These are phyloP conservation scores for Sturnira hondurensis DNA, from an alignment of 2,113 vertebrate genomes.

Conservation along the genomic window DNA sequence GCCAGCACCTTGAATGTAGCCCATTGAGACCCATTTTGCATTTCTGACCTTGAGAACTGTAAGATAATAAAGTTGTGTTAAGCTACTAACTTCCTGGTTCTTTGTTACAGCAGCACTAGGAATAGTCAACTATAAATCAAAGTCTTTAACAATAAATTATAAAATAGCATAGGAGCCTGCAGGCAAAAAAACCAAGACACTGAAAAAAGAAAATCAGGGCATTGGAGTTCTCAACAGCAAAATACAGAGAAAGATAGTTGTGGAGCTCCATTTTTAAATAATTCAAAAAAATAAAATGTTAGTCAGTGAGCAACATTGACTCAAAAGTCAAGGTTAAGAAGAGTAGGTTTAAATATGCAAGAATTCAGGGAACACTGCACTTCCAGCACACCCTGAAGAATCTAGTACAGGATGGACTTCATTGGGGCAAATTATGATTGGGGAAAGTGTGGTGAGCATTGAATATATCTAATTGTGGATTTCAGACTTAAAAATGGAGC, in stretches of 20 bases:
- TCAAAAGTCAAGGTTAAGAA: not conserved
- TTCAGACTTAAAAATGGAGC: not conserved
- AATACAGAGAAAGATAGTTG: not conserved
- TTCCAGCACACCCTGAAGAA: not conserved
- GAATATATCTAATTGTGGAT: not conserved
- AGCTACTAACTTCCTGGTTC: not conserved
- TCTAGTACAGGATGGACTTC: not conserved
- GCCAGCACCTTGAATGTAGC: not conserved
- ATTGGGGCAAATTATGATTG: not conserved
- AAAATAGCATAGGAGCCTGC: not conserved
- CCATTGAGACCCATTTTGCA: not conserved
- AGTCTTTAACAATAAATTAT: not conserved
- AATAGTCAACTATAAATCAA: not conserved
- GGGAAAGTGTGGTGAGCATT: not conserved
- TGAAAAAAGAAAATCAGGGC: not conserved
- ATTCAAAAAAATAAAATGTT: not conserved
- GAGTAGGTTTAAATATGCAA: not conserved
- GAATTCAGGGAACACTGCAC: not conserved
- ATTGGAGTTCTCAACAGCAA: not conserved
- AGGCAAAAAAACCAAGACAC: not conserved
- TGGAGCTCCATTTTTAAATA: not conserved
- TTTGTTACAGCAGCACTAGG: not conserved
- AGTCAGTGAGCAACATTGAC: not conserved
- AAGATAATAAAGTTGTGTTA: not conserved
- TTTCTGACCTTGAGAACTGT: not conserved